A percentile compares a stretch with the other conserved stretches of the same genome.
These are phyloP conservation scores for Hydropsyche betteni DNA, from an alignment of 2,888 invertebrate genomes.

Conservation along the genomic window DNA sequence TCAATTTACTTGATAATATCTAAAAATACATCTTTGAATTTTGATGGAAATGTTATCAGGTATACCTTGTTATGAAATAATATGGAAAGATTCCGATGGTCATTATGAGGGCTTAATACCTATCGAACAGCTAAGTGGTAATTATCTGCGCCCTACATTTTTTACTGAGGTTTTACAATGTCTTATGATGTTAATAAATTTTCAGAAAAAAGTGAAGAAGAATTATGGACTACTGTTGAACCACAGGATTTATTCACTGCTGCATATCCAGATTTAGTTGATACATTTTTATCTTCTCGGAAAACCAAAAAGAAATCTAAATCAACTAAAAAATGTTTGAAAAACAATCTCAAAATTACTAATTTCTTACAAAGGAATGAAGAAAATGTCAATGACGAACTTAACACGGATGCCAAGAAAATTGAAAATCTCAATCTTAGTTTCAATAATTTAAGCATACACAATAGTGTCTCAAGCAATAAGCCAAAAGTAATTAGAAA, in stretches of 20 bases:
- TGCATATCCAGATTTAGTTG: slow-evolving; percentile 72
- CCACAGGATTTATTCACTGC: slow-evolving; percentile 70
- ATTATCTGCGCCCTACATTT: background rate
- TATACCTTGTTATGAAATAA: slow-evolving; percentile 75
- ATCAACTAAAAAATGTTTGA: slow-evolving; percentile 53
- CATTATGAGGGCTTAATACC: slow-evolving; percentile 64
- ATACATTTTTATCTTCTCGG: slow-evolving; percentile 53
- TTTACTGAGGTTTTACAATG: slow-evolving; percentile 21
- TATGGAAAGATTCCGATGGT: slow-evolving; percentile 72
- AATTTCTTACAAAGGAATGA: background rate
- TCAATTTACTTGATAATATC: background rate
- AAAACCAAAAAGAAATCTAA: slow-evolving; percentile 54
- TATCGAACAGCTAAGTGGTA: slow-evolving; percentile 58
- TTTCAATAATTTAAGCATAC: slow-evolving; percentile 41
- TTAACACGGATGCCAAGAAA: background rate
- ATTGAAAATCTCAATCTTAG: slow-evolving; percentile 37
- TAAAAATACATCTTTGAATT: slow-evolving; percentile 22
- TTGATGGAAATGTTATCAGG: slow-evolving; percentile 58
- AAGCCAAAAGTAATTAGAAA: slow-evolving; percentile 36
- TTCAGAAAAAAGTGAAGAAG: slow-evolving; percentile 60
- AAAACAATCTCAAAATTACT: slow-evolving; percentile 54
- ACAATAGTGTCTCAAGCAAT: background rate
- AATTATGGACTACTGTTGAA: slow-evolving; percentile 74
- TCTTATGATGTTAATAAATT: background rate
- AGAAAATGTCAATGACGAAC: background rate